phyloP scores from a whole-genome alignment of 2,113 vertebrate genomes.

The Ageneiosus marmoratus region DNA sequence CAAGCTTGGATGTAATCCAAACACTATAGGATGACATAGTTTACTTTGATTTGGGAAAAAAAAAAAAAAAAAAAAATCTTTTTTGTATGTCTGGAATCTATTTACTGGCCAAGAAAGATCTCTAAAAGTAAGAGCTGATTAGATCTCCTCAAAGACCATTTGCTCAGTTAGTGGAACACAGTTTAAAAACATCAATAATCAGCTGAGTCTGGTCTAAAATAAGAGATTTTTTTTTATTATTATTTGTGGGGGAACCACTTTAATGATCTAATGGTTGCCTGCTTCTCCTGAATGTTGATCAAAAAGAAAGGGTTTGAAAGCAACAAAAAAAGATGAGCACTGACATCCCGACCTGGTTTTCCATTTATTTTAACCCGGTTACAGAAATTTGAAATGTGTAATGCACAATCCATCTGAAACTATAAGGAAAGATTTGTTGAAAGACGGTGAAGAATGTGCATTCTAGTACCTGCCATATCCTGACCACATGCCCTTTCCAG shows the following conservation, averaged over 20 bases:
- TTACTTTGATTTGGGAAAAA: slow-evolving; percentile 32
- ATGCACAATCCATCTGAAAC: slow-evolving; percentile 7
- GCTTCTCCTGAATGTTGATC: slow-evolving; percentile 32
- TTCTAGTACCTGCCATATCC: slow-evolving; percentile 4
- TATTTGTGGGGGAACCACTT: slow-evolving; percentile 46
- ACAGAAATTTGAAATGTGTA: not conserved
- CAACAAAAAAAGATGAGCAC: slow-evolving; percentile 38
- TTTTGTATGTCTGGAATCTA: slow-evolving; percentile 36
- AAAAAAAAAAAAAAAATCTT: not conserved
- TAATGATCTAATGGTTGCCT: slow-evolving; percentile 35
- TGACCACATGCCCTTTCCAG: not conserved
- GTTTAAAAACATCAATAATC: slow-evolving; percentile 45
- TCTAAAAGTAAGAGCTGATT: slow-evolving; percentile 35
- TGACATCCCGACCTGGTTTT: not conserved
- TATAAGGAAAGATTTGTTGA: not conserved
- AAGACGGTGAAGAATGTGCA: slow-evolving; percentile 15
- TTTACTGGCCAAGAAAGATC: slow-evolving; percentile 35
- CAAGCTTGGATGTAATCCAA: slow-evolving; percentile 53
- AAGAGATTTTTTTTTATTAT: slow-evolving; percentile 31
- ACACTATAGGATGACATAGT: slow-evolving; percentile 23
- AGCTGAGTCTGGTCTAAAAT: slow-evolving; percentile 50
- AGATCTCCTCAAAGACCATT: slow-evolving; percentile 47
- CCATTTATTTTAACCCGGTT: not conserved
- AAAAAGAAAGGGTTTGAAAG: slow-evolving; percentile 31
- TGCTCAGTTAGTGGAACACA: slow-evolving; percentile 43